Conservation (phyloP, 2,113 vertebrate species). For the Oplegnathus fasciatus region DNA sequence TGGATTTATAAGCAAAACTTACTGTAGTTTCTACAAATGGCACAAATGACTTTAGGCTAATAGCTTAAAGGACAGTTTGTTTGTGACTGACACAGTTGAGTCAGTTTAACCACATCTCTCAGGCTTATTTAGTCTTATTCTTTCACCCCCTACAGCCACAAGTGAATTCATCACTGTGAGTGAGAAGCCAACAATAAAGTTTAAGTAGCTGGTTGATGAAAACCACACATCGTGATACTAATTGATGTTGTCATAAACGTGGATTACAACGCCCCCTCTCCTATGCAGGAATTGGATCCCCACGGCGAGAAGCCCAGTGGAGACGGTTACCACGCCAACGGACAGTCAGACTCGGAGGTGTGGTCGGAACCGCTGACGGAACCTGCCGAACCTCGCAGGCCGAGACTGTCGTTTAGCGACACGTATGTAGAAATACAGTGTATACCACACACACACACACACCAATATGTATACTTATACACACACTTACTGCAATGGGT, state of each 20-base stretch:
- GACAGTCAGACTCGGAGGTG: slow-evolving; percentile 88
- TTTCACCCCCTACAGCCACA: background rate
- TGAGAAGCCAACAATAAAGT: background rate
- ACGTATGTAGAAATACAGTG: slow-evolving; percentile 86
- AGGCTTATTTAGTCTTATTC: background rate
- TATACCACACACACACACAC: background rate
- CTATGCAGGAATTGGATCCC: slow-evolving; percentile 87
- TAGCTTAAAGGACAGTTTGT: background rate
- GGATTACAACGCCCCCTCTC: background rate
- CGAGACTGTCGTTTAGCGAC: slow-evolving; percentile 93
- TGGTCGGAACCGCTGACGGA: slow-evolving; percentile 90
- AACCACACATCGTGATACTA: background rate
- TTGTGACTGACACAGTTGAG: background rate
- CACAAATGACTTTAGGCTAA: background rate
- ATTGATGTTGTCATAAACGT: background rate
- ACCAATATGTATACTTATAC: background rate
- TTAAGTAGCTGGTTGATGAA: slow-evolving; percentile 20
- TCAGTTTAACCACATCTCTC: background rate
- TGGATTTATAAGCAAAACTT: background rate
- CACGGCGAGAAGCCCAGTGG: slow-evolving; percentile 83
- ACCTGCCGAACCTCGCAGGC: slow-evolving; percentile 88
- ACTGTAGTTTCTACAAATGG: background rate
- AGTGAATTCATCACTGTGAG: slow-evolving; percentile 11
- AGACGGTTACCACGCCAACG: slow-evolving; percentile 88
- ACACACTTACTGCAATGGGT: background rate